Percentiles rank a stretch among this genome's conserved stretches.
Conservation (phyloP, 2,888 invertebrate genomes). For the Agriopis aurantiaria region DNA sequence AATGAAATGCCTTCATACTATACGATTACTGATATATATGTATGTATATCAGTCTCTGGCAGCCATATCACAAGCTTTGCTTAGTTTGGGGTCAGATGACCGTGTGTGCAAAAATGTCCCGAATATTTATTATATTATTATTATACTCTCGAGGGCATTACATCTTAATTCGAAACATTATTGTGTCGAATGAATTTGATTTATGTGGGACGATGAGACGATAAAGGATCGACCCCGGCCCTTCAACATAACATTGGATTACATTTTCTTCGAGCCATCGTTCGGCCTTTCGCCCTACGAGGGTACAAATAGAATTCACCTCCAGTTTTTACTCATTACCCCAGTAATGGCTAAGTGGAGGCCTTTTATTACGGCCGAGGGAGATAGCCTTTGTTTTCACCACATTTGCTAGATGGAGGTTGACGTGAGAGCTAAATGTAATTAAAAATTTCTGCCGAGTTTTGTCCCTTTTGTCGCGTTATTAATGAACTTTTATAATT, state of each 20-base stretch:
- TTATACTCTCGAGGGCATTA: conserved; percentile 1
- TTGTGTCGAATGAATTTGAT: conserved; percentile 41
- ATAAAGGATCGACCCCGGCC: conserved; percentile 34
- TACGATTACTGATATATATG: too few relatives aligned
- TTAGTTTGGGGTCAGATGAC: too few relatives aligned
- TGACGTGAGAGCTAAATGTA: conserved; percentile 59
- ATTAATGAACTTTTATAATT: conserved; percentile 56
- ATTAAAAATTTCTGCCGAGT: conserved; percentile 63
- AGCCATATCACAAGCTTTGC: too few relatives aligned
- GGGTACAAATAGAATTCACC: conserved; percentile 49
- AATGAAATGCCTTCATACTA: too few relatives aligned
- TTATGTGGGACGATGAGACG: conserved; percentile 34
- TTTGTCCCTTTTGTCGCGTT: conserved; percentile 52
- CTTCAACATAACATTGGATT: conserved; percentile 41
- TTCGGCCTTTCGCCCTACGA: conserved; percentile 12
- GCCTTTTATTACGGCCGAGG: conserved; percentile 65
- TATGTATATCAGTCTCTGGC: too few relatives aligned
- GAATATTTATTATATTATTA: too few relatives aligned
- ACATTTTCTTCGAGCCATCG: conserved; percentile 44
- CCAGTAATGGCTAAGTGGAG: conserved; percentile 59
- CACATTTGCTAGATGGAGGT: conserved; percentile 63
- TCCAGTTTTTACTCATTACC: conserved; percentile 68
- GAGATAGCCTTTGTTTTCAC: conserved; percentile 68
- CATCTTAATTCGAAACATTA: conserved; percentile 31
- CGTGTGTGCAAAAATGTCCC: too few relatives aligned